Evolutionary conservation across 2,888 invertebrate species (phyloP).

Genomic region (Phlogophora meticulosa): DNA sequence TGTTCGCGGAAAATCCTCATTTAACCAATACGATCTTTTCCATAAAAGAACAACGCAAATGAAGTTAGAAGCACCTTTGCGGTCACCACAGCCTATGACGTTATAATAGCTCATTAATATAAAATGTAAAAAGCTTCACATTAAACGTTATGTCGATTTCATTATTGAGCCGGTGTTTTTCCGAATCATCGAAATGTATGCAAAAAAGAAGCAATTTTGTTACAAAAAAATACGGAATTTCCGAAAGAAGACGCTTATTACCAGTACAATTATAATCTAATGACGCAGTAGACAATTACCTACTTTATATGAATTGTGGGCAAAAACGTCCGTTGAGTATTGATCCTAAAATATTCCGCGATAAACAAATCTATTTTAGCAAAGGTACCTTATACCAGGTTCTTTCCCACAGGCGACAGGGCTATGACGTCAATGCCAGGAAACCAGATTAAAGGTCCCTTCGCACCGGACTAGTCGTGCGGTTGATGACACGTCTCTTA

Average conservation of each 20-base stretch:
- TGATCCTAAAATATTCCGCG: constrained; percentile 24
- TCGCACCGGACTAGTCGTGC: background rate
- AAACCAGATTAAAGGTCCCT: constrained; percentile 35
- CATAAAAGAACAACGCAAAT: constrained; percentile 25
- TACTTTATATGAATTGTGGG: background rate
- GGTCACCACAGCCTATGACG: background rate
- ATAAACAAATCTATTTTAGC: constrained; percentile 35
- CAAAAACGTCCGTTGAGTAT: constrained; percentile 8
- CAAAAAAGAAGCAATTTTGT: background rate
- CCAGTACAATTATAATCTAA: constrained; percentile 14
- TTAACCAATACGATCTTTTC: constrained; percentile 1
- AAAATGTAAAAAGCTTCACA: constrained; percentile 14
- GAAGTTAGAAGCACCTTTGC: constrained; percentile 2
- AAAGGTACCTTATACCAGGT: constrained; percentile 10
- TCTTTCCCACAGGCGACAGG: constrained; percentile 17
- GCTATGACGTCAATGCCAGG: constrained; percentile 38
- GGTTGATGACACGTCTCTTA: background rate
- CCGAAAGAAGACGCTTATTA: constrained; percentile 7
- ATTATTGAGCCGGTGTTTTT: constrained; percentile 15
- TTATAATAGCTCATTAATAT: background rate
- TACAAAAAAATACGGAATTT: constrained; percentile 19
- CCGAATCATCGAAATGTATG: background rate
- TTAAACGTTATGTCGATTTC: constrained; percentile 4
- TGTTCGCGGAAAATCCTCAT: constrained; percentile 28
- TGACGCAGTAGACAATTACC: constrained; percentile 35